Conservation (phyloP, 2,797 vertebrate species). For the Sitta carolinensis region DNA sequence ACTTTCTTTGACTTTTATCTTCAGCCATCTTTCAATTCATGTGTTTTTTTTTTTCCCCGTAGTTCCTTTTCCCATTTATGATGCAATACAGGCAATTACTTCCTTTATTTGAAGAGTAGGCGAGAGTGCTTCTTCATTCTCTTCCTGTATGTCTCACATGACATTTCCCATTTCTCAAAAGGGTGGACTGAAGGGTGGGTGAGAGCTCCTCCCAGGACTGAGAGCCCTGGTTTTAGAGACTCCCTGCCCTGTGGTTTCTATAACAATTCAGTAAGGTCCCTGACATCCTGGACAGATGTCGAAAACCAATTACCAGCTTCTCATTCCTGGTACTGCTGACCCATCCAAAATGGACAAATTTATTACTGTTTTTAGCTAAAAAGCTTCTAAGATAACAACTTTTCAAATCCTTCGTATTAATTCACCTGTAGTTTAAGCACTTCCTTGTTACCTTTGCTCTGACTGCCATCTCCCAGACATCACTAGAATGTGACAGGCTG, state of each 20-base stretch:
- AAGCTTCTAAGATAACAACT: background rate
- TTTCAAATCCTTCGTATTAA: background rate
- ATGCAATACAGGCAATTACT: constrained; percentile 15
- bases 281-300: background rate
- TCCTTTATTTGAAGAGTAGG: constrained; percentile 45
- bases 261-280: background rate
- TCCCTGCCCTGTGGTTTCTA: background rate
- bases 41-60: background rate
- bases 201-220: background rate
- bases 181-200: background rate
- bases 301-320: background rate
- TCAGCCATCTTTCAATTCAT: background rate
- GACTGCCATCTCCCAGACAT: background rate
- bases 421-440: background rate
- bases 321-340: background rate
- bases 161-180: background rate
- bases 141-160: background rate
- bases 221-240: background rate
- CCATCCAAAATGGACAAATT: background rate
- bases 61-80: background rate
- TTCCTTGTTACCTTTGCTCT: background rate
- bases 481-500: background rate
- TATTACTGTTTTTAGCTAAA: background rate
- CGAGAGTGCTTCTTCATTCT: background rate
- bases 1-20: background rate